A percentile compares a stretch with the other conserved stretches of the same genome.
Evolutionary conservation across 2,113 vertebrate species (phyloP).

Genomic region (Murina feae): DNA sequence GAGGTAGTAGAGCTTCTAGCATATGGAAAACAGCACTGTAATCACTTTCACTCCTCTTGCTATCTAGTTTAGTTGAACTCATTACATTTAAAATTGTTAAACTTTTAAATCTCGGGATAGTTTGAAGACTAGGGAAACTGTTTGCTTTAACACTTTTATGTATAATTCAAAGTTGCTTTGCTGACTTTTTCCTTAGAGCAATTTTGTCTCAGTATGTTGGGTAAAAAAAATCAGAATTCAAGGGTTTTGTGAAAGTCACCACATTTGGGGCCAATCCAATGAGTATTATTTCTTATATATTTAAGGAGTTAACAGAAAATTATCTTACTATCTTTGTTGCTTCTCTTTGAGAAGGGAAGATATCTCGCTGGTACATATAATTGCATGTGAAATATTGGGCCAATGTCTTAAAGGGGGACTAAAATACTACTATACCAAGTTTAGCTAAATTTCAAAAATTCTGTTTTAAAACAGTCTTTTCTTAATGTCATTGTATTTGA

Average conservation of each 20-base stretch:
- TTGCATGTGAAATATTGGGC: neutral
- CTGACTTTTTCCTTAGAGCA: neutral
- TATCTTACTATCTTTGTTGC: neutral
- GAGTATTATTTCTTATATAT: neutral
- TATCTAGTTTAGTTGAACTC: neutral
- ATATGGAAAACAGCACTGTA: neutral
- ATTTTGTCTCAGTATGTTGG: slow-evolving; percentile 20
- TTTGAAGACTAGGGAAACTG: neutral
- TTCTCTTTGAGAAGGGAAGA: neutral
- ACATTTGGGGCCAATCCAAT: neutral
- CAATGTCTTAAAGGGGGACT: neutral
- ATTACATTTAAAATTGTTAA: neutral
- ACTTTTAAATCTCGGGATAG: neutral
- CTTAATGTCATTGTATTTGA: slow-evolving; percentile 9
- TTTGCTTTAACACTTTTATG: neutral
- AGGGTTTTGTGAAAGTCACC: neutral
- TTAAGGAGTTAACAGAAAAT: slow-evolving; percentile 19
- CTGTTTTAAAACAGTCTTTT: neutral
- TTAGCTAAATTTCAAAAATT: neutral
- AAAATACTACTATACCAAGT: neutral
- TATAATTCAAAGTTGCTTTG: neutral
- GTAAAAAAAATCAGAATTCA: neutral
- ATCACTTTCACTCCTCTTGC: neutral
- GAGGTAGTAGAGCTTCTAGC: neutral
- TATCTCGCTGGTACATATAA: slow-evolving; percentile 2